Evolutionary conservation across 2,797 vertebrate genomes (phyloP).

Genomic region (Parambassis ranga): DNA sequence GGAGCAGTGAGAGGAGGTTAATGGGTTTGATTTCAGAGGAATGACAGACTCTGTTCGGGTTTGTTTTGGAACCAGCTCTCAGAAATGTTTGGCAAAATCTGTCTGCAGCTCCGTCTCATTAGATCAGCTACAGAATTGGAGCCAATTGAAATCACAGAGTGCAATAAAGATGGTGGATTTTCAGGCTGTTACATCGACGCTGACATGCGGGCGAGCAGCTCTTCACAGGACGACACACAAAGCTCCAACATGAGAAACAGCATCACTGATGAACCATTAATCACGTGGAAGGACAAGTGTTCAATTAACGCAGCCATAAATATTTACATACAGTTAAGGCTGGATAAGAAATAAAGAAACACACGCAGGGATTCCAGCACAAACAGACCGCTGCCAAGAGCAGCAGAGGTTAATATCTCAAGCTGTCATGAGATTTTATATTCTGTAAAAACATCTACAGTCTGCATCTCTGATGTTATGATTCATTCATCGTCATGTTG

Average conservation of each 20-base stretch:
- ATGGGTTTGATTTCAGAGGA: constrained; percentile 59
- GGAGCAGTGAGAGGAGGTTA: constrained; percentile 34
- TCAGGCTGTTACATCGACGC: constrained; percentile 24
- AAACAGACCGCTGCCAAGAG: constrained; percentile 16
- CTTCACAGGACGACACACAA: constrained; percentile 16
- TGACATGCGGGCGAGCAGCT: constrained; percentile 27
- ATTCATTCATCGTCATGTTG: background rate
- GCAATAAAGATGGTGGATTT: constrained; percentile 42
- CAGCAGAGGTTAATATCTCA: constrained; percentile 17
- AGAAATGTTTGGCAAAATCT: constrained; percentile 50
- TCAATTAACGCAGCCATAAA: constrained; percentile 26
- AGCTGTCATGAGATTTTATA: constrained; percentile 1
- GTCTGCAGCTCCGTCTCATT: constrained; percentile 59
- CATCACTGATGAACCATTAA: background rate
- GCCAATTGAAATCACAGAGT: constrained; percentile 38
- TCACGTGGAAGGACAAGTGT: constrained; percentile 2
- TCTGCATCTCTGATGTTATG: background rate
- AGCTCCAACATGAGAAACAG: constrained; percentile 48
- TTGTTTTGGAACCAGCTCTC: constrained; percentile 37
- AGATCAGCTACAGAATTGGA: constrained; percentile 40
- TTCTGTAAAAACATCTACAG: background rate
- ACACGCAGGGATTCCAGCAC: constrained; percentile 5
- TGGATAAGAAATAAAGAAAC: constrained; percentile 13
- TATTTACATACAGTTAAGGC: constrained; percentile 13
- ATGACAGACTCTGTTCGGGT: constrained; percentile 31